Evolutionary conservation across 1,140 invertebrate species (phyloP).

Genomic region (Aphelinus atriplicis): DNA sequence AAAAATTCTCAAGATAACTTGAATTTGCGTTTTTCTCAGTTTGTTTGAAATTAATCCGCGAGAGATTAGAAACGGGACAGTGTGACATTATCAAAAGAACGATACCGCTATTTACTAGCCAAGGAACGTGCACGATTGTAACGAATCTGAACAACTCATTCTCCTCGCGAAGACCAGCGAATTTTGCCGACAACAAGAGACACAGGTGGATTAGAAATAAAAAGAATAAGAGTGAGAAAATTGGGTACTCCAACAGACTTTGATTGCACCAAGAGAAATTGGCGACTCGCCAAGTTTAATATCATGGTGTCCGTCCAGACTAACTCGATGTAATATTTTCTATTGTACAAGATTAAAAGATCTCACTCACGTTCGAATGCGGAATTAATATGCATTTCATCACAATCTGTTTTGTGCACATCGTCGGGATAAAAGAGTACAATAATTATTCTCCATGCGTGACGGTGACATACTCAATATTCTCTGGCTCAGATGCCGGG

Average conservation of each 20-base stretch:
- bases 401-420: too few relatives aligned
- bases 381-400: too few relatives aligned
- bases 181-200: not conserved
- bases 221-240: not conserved
- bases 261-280: conserved; percentile 18
- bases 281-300: conserved; percentile 33
- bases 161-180: not conserved
- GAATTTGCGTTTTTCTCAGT: too few relatives aligned
- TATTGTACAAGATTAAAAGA: not conserved
- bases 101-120: not conserved
- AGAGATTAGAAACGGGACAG: not conserved
- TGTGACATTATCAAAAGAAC: not conserved
- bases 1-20: too few relatives aligned
- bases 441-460: too few relatives aligned
- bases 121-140: not conserved
- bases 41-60: too few relatives aligned
- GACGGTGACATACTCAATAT: too few relatives aligned
- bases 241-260: conserved; percentile 25
- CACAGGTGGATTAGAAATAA: not conserved
- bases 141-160: not conserved
- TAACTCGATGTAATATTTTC: not conserved
- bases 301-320: not conserved
- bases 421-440: too few relatives aligned
- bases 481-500: conserved; percentile 2
- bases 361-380: too few relatives aligned